Base-by-base conservation (phyloP, 2,888 invertebrate species). In the Drosophila vallismaia region DNA sequence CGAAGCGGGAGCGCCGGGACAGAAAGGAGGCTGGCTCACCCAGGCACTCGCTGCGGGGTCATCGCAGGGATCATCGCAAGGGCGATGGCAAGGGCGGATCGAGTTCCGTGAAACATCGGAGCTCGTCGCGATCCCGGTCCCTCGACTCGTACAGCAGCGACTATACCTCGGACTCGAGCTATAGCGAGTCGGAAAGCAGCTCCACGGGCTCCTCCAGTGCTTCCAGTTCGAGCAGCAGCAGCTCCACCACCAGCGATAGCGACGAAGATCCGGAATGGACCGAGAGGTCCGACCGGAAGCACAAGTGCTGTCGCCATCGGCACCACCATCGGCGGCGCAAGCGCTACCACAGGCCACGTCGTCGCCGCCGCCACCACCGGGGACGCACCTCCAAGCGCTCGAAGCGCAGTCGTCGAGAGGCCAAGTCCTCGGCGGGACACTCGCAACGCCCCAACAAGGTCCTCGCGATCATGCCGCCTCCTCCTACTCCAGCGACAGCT, bases 201-300 rank as follows among this genome's bases (percentile, higher is more conserved):
- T 48, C 48, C 36, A 24, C 40, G 4, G 44, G 6, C 10, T 60
- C 71, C 1, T 50, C 78, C 1, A 59, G 55, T 31, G 8, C 7
- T 14, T 42, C 51, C 9, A 68, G 68, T 38, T 50, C 19, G 19
- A 10, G 29, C 19, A 50, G 29, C 14, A 45, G 10, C 6, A 40
- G 24, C 19, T 42, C 46, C 33, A 57, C 45, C 24, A 50, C 52
- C 9, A 60, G 45, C 51, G 69, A 5, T 5, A 36, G 29, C 14
- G 49, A 45, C 4, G 1, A 19, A 5, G 29, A 38, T 6, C 28
- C 48, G n/a, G 36, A n/a, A 5, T 12, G 49, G 1, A 10, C 26
- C 0, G 50, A 36, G 2, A 48, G 26, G 19, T 2, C 40, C 1
- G 44, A 44, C 9, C 8, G 24, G 44, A 31, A 9, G 31, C 52